These are phyloP conservation scores for Notechis scutatus DNA, from an alignment of 2,113 vertebrate genomes.

Conservation along the genomic window DNA sequence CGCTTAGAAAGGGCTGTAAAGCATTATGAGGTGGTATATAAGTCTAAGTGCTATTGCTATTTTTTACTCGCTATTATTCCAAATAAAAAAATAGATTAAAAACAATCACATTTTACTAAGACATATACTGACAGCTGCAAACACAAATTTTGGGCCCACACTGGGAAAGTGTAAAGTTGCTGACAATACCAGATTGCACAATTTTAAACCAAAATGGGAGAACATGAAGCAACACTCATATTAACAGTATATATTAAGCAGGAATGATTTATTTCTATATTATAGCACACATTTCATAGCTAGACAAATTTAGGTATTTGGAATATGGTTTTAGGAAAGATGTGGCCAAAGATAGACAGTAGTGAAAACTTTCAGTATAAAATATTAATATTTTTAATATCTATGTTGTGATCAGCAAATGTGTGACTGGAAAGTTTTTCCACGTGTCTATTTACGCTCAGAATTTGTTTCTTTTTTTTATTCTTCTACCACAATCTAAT, in stretches of 20 bases:
- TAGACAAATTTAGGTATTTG: not conserved
- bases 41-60: too few relatives aligned
- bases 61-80: not conserved
- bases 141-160: not conserved
- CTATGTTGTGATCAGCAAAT: not conserved
- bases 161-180: not conserved
- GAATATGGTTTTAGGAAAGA: not conserved
- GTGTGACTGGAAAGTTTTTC: not conserved
- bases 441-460: not conserved
- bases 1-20: not conserved
- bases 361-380: not conserved
- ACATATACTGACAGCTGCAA: not conserved
- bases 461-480: not conserved
- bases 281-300: not conserved
- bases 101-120: not conserved
- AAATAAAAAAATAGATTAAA: not conserved
- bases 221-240: not conserved
- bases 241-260: not conserved
- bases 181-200: not conserved
- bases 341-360: not conserved
- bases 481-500: not conserved
- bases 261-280: not conserved
- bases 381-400: not conserved
- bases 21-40: not conserved
- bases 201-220: not conserved